Conservation (phyloP, 2,113 vertebrate species). For the Melospiza georgiana region DNA sequence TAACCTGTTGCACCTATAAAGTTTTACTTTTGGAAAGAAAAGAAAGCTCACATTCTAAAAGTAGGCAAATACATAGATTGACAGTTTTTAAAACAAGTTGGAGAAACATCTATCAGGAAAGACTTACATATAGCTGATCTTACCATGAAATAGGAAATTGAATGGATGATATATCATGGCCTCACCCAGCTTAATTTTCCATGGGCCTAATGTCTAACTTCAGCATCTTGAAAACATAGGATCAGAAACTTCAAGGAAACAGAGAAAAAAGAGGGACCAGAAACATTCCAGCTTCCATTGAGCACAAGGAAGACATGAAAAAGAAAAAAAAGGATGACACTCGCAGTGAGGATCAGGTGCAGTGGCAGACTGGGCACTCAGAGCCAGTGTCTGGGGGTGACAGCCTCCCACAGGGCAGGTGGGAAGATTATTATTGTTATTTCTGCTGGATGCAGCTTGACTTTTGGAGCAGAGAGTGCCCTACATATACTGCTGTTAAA, state of each 20-base stretch:
- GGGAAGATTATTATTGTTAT: not conserved
- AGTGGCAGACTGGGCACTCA: not conserved
- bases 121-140: not conserved
- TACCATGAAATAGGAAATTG: not conserved
- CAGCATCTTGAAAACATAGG: not conserved
- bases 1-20: not conserved
- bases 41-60: not conserved
- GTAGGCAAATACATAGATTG: not conserved
- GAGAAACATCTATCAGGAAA: not conserved
- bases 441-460: not conserved
- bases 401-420: fast-evolving
- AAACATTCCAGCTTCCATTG: not conserved
- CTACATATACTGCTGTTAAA: not conserved
- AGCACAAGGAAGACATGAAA: not conserved
- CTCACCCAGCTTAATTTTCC: not conserved
- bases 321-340: not conserved
- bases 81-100: not conserved
- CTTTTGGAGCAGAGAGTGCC: not conserved
- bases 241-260: not conserved
- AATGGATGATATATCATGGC: not conserved
- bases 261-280: not conserved
- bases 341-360: not conserved
- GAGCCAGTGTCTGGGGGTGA: not conserved
- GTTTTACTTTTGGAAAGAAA: not conserved
- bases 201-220: fast-evolving